Evolutionary conservation across 2,797 vertebrate genomes (phyloP), one percentile per base, ranked within the genome.

Genomic region (Enoplosus armatus): DNA sequence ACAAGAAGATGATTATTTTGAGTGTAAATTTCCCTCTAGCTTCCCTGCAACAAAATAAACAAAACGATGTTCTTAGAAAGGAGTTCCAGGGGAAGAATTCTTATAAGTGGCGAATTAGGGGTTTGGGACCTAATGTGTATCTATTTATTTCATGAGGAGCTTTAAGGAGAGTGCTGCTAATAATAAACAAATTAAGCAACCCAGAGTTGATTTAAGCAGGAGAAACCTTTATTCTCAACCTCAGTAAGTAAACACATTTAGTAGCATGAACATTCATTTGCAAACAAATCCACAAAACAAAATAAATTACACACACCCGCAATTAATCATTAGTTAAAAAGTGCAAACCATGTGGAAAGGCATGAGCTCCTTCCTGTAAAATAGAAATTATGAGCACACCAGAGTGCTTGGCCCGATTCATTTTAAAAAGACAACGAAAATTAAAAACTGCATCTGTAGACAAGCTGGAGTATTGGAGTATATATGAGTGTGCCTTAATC

Each of bases 151-250:
- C 48, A 75, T 1, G 0, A 65, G 37, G 18, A 51, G 58, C 43
- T 72, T 64, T 26, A 66, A 70, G 39, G n/a, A 48, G 47, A 64
- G 14, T 2, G 16, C 37, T n/a, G n/a, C 27, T 24, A 76, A 74
- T 47, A 60, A 75, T 10, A 12, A 29, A 81, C 27, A 31, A 75
- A 81, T n/a, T 0, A 43, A 77, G 3, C 22, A 18, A 48, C 24
- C 0, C 27, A 3, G 31, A 27, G 47, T 45, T 35, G 22, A 68
- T 27, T 75, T 65, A 51, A 79, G 82, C 87, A 81, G 70, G 70
- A 75, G n/a, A 72, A 87, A 78, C 45, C 66, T 93, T 93, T 93
- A 93, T 92, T 93, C 7, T 74, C 55, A 88, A 82, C 31, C 39
- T 71, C 62, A 77, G 68, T 56, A 79, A 70, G 72, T 71, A 78